These are phyloP conservation scores for Rhynchomys soricoides DNA, from an alignment of 2,113 vertebrate species.

Conservation along the genomic window DNA sequence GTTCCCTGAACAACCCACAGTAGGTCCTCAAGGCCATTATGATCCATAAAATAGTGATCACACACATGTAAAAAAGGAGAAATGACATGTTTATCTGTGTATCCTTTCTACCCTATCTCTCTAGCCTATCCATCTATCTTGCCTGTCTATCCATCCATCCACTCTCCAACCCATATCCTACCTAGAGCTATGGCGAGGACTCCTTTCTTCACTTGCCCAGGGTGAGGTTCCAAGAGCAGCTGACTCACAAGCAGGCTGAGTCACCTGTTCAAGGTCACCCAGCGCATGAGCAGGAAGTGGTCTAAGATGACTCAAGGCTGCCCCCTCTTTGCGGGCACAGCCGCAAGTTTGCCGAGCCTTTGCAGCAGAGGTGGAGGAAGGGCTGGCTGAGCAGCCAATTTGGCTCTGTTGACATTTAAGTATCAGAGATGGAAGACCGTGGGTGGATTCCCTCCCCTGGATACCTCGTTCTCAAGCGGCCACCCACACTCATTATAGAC, in stretches of 20 bases:
- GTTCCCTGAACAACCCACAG: neutral
- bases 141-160: neutral
- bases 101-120: neutral
- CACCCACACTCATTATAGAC: constrained; percentile 79
- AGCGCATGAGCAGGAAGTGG: neutral
- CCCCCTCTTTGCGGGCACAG: neutral
- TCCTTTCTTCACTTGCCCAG: neutral
- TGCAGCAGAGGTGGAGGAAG: neutral
- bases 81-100: neutral
- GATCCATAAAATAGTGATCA: neutral
- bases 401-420: constrained; percentile 85
- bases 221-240: neutral
- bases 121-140: too few species aligned
- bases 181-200: neutral
- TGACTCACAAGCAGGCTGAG: constrained; percentile 30
- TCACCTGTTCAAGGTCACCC: neutral
- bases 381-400: constrained; percentile 77
- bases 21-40: neutral
- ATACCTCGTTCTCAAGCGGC: constrained; percentile 64
- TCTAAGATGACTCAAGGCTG: constrained; percentile 33
- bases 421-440: constrained; percentile 75
- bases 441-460: constrained; percentile 80
- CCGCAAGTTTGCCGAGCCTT: constrained; percentile 70
- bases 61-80: neutral
- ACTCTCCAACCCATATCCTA: neutral